phyloP scores from a whole-genome alignment of 2,113 vertebrate species.

The Glareola pratincola region DNA sequence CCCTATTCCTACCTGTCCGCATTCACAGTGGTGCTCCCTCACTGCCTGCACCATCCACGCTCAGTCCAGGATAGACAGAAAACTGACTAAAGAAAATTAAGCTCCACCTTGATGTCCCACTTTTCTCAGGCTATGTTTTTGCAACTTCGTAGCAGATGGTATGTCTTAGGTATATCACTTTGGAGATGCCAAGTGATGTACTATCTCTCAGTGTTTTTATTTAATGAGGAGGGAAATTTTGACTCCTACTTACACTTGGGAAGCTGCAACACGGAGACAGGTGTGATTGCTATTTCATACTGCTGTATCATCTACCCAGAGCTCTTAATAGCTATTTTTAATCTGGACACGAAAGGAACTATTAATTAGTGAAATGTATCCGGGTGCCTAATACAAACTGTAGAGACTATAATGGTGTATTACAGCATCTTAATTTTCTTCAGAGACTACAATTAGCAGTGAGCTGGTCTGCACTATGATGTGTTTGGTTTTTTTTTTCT shows the following conservation, averaged over 20 bases:
- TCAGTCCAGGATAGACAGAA: slow-evolving; percentile 31
- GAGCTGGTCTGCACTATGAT: neutral
- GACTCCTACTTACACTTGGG: slow-evolving; percentile 55
- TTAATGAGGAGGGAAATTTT: slow-evolving; percentile 61
- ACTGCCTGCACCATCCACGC: neutral
- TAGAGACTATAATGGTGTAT: slow-evolving; percentile 11
- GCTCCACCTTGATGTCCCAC: slow-evolving; percentile 63
- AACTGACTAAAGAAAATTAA: slow-evolving; percentile 62
- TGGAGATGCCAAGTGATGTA: slow-evolving; percentile 59
- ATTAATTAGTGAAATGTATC: slow-evolving; percentile 61
- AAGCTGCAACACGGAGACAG: slow-evolving; percentile 53
- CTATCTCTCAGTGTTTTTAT: slow-evolving; percentile 54
- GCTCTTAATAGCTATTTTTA: slow-evolving; percentile 66
- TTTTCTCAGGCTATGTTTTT: slow-evolving; percentile 67
- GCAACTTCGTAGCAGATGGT: slow-evolving; percentile 49
- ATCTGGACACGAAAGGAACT: slow-evolving; percentile 33
- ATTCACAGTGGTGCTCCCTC: neutral
- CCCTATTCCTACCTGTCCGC: neutral
- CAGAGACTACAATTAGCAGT: neutral
- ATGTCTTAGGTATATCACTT: slow-evolving; percentile 63
- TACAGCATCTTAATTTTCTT: neutral
- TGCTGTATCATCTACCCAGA: slow-evolving; percentile 62
- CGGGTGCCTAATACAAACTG: slow-evolving; percentile 22
- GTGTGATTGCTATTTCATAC: slow-evolving; percentile 49
- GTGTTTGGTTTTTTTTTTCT: neutral